These are phyloP conservation scores for Sus cebifrons DNA, from an alignment of 2,797 vertebrate species.

Conservation along the genomic window DNA sequence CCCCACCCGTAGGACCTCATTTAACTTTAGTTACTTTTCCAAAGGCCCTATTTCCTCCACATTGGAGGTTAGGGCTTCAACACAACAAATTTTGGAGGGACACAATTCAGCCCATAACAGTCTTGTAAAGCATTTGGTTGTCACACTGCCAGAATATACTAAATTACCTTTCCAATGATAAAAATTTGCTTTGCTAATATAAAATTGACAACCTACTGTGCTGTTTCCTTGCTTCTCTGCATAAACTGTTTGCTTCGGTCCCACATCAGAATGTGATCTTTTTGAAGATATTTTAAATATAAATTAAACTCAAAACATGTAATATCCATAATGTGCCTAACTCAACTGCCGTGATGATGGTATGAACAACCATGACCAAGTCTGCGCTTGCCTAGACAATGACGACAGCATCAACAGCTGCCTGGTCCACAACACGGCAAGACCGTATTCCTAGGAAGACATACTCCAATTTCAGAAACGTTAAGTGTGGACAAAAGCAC, in stretches of 20 bases:
- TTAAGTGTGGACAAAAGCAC: neutral
- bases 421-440: accelerated
- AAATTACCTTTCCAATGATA: conserved; percentile 53
- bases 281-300: conserved; percentile 54
- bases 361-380: neutral
- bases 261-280: conserved; percentile 16
- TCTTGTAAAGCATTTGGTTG: neutral
- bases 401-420: too few relatives aligned
- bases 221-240: conserved; percentile 24
- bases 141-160: conserved; percentile 43
- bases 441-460: neutral
- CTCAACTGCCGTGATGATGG: neutral
- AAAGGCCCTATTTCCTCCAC: neutral
- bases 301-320: neutral
- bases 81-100: neutral
- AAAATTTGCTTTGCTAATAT: conserved; percentile 60
- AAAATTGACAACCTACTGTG: neutral
- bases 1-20: neutral
- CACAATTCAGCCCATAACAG: neutral
- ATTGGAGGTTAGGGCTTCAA: neutral
- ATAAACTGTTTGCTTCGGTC: conserved; percentile 30
- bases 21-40: conserved; percentile 3
- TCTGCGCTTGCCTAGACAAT: neutral
- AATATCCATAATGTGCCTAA: neutral
- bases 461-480: neutral